Conservation (phyloP, 2,113 vertebrate species). For the Ptyas mucosa region DNA sequence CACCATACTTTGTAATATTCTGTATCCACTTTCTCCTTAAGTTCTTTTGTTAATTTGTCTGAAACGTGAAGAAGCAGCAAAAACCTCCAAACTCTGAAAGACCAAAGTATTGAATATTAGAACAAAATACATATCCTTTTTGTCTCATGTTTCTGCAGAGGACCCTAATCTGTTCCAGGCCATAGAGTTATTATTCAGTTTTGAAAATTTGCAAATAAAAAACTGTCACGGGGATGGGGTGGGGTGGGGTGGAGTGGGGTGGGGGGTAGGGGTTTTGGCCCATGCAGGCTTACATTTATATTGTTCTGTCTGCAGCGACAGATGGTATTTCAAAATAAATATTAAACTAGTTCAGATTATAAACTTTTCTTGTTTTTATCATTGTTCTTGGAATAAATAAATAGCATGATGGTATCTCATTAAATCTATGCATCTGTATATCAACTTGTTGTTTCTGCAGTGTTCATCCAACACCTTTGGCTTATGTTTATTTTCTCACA, state of each 20-base stretch:
- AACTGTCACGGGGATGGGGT: conserved; percentile 37
- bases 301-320: conserved; percentile 66
- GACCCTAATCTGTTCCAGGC: not conserved
- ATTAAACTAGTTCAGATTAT: conserved; percentile 63
- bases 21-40: too few species aligned
- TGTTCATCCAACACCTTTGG: conserved; percentile 69
- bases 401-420: conserved; percentile 67
- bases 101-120: not conserved
- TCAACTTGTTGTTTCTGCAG: conserved; percentile 65
- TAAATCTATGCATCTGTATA: conserved; percentile 73
- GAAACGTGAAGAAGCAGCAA: not conserved
- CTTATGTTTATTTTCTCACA: conserved; percentile 67
- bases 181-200: conserved; percentile 53
- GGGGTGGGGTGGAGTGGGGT: too few species aligned
- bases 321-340: conserved; percentile 58
- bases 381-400: conserved; percentile 69
- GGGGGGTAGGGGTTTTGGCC: not conserved
- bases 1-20: too few species aligned
- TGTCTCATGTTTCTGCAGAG: not conserved
- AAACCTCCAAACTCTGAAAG: not conserved
- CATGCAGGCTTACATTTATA: conserved; percentile 60
- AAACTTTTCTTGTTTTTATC: conserved; percentile 67
- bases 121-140: not conserved
- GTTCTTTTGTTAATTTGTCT: not conserved
- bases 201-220: conserved; percentile 62